A percentile compares a stretch with the other conserved stretches of the same genome.
phyloP scores from a whole-genome alignment of 2,113 vertebrate genomes.

The Nycticorax nycticorax region DNA sequence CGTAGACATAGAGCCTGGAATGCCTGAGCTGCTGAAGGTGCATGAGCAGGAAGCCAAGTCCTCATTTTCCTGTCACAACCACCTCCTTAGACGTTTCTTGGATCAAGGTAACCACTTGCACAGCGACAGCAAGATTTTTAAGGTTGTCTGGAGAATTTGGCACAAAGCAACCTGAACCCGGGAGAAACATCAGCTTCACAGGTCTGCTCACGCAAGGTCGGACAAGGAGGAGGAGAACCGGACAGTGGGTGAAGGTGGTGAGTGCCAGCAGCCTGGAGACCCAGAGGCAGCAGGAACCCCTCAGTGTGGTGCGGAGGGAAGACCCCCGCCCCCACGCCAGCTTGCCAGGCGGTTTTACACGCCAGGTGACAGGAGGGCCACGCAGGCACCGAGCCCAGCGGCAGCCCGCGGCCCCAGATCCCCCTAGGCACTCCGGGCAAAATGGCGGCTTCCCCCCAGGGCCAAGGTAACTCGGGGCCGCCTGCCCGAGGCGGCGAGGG shows the following conservation, averaged over 20 bases:
- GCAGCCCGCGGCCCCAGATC: rapidly evolving
- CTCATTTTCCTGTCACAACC: neutral
- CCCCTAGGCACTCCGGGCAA: no score
- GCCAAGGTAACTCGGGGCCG: rapidly evolving
- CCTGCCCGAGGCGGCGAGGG: neutral
- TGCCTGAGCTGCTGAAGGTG: neutral
- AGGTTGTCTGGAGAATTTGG: rapidly evolving
- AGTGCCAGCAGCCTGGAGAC: neutral
- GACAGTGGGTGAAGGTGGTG: rapidly evolving
- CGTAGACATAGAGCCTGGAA: rapidly evolving
- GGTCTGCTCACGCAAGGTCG: rapidly evolving
- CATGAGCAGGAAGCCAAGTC: neutral
- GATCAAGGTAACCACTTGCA: neutral
- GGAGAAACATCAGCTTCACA: neutral
- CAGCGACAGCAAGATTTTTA: rapidly evolving
- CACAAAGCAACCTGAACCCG: neutral
- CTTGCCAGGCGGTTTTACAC: neutral
- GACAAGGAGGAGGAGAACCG: rapidly evolving
- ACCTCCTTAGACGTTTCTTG: neutral
- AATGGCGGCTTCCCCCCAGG: no score
- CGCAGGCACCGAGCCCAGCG: rapidly evolving
- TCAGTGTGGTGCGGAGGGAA: rapidly evolving
- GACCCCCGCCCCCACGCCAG: rapidly evolving
- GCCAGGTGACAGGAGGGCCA: rapidly evolving
- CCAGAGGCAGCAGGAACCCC: neutral